Conservation (phyloP, 2,113 vertebrate genomes). For the Scopus umbretta region DNA sequence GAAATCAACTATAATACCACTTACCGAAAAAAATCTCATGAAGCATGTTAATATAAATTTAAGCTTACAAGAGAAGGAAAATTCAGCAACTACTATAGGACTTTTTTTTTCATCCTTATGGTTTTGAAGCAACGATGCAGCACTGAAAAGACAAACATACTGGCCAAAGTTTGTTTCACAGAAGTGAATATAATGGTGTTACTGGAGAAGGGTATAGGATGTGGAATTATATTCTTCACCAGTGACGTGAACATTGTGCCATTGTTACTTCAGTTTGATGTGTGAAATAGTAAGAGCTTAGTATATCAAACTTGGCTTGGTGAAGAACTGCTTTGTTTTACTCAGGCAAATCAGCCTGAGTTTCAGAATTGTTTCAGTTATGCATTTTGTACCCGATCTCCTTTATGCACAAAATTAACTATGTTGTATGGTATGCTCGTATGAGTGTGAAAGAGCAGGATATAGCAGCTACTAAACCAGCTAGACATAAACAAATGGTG, state of each 20-base stretch:
- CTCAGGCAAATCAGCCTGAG: background rate
- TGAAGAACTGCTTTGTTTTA: background rate
- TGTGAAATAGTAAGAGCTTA: background rate
- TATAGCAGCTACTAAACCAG: background rate
- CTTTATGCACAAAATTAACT: background rate
- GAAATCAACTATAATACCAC: background rate
- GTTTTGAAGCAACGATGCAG: background rate
- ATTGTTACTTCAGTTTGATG: background rate
- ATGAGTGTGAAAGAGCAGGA: background rate
- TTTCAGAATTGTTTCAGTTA: background rate
- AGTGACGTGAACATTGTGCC: background rate
- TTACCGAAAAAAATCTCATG: background rate
- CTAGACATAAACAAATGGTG: background rate
- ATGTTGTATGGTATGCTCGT: background rate
- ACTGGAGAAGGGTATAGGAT: background rate
- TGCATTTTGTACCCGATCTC: rapidly evolving
- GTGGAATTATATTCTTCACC: background rate
- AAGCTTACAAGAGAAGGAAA: background rate
- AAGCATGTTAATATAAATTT: background rate
- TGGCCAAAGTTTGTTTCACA: background rate
- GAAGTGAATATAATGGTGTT: background rate
- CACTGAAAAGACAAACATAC: background rate
- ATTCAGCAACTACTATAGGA: background rate
- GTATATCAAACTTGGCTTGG: background rate
- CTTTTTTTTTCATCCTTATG: background rate